Conservation (phyloP, 2,113 vertebrate genomes). For the Taxidea taxus region DNA sequence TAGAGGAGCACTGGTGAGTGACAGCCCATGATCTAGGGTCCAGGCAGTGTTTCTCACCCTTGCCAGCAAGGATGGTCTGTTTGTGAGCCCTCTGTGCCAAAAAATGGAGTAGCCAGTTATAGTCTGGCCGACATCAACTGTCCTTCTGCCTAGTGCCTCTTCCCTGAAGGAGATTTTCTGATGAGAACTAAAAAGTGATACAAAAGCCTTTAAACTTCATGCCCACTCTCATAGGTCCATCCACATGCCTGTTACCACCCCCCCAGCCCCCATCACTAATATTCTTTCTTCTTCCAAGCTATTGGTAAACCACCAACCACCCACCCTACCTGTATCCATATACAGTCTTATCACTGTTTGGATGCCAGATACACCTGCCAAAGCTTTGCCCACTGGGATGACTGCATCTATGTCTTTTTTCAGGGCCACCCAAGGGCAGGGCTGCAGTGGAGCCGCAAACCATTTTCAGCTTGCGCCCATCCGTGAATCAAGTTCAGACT, state of each 20-base stretch:
- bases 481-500: not conserved
- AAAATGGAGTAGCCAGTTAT: not conserved
- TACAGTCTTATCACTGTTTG: not conserved
- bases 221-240: not conserved
- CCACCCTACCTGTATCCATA: not conserved
- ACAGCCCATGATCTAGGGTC: not conserved
- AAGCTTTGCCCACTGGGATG: not conserved
- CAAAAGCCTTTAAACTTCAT: not conserved
- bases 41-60: not conserved
- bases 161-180: not conserved
- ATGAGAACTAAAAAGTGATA: not conserved
- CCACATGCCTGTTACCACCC: not conserved
- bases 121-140: not conserved
- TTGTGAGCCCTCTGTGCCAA: not conserved
- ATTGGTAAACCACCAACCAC: not conserved
- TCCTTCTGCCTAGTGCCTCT: not conserved
- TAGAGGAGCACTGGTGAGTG: not conserved
- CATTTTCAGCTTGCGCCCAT: not conserved
- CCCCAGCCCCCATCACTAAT: not conserved
- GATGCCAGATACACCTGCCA: not conserved
- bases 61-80: not conserved
- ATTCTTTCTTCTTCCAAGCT: not conserved
- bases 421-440: not conserved
- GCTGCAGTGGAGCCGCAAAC: not conserved
- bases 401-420: not conserved